Evolutionary conservation across 1,140 invertebrate genomes (phyloP).

Genomic region (Drosophila suzukii): DNA sequence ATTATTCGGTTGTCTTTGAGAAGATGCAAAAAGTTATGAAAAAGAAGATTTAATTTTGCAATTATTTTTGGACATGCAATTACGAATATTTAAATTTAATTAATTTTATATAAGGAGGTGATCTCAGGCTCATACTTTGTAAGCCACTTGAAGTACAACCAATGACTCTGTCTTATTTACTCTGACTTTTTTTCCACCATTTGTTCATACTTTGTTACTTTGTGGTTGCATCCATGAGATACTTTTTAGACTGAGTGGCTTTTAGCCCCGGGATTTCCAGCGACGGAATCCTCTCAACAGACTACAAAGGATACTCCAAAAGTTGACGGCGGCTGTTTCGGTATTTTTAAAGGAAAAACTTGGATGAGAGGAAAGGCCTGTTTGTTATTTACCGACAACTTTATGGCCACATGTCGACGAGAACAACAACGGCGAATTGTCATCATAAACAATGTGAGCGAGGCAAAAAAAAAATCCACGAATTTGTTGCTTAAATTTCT

Average conservation of each 20-base stretch:
- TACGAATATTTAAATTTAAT: not conserved
- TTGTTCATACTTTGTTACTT: not conserved
- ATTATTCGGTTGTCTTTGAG: not conserved
- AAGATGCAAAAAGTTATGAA: not conserved
- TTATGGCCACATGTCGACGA: conserved; percentile 76
- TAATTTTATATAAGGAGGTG: no score
- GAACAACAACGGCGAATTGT: conserved; percentile 58
- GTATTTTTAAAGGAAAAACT: conserved; percentile 12
- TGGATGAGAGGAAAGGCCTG: conserved; percentile 49
- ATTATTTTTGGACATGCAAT: not conserved
- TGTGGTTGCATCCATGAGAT: conserved; percentile 5
- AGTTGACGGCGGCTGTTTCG: conserved; percentile 17
- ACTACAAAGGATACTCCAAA: conserved; percentile 20
- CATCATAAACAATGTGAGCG: conserved; percentile 73
- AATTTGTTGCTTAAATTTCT: conserved; percentile 69
- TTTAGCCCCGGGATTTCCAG: conserved; percentile 17
- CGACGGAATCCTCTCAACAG: conserved; percentile 20
- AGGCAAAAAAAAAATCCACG: conserved; percentile 29
- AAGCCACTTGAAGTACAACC: no score
- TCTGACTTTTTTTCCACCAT: no score
- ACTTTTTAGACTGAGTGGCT: conserved; percentile 23
- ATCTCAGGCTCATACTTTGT: no score
- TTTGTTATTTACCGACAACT: conserved; percentile 81
- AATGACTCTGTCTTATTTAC: no score
- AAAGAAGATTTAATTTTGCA: not conserved